phyloP scores from a whole-genome alignment of 92 coral and sea anemone species.

The Epizoanthus stellaris region DNA sequence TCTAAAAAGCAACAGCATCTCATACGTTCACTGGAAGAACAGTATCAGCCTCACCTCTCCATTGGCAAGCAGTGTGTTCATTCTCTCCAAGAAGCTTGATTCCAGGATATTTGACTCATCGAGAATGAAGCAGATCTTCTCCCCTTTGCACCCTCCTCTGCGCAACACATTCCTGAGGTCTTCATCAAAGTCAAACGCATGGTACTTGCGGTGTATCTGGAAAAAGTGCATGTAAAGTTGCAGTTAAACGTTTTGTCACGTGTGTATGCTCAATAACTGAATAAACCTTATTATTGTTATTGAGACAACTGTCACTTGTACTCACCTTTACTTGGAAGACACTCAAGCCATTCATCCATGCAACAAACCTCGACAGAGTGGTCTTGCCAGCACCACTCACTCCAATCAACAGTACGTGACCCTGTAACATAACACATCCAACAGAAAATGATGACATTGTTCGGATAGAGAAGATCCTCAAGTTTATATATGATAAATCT shows the following conservation, averaged over 20 bases:
- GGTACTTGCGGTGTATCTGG: slow-evolving; percentile 98
- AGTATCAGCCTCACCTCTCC: slow-evolving; percentile 80
- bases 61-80: slow-evolving; percentile 97
- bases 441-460: background rate
- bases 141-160: slow-evolving; percentile 97
- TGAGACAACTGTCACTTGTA: background rate
- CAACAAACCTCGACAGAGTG: slow-evolving; percentile 96
- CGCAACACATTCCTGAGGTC: slow-evolving; percentile 93
- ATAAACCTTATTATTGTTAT: no score
- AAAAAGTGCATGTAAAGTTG: background rate
- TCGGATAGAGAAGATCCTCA: background rate
- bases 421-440: slow-evolving; percentile 53
- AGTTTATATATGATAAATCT: no score
- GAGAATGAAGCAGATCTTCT: slow-evolving; percentile 93
- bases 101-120: slow-evolving; percentile 98
- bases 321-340: slow-evolving; percentile 99
- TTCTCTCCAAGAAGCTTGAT: slow-evolving; percentile 96
- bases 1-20: background rate
- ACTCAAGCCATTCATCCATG: slow-evolving; percentile 99
- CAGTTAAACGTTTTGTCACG: background rate
- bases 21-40: no score
- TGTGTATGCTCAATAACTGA: background rate
- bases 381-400: slow-evolving; percentile 99
- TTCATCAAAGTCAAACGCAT: slow-evolving; percentile 93
- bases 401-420: slow-evolving; percentile 97